Evolutionary conservation across 2,888 invertebrate genomes (phyloP), one percentile per base, ranked within the genome.

Genomic region (Lepidochrysops patricia): DNA sequence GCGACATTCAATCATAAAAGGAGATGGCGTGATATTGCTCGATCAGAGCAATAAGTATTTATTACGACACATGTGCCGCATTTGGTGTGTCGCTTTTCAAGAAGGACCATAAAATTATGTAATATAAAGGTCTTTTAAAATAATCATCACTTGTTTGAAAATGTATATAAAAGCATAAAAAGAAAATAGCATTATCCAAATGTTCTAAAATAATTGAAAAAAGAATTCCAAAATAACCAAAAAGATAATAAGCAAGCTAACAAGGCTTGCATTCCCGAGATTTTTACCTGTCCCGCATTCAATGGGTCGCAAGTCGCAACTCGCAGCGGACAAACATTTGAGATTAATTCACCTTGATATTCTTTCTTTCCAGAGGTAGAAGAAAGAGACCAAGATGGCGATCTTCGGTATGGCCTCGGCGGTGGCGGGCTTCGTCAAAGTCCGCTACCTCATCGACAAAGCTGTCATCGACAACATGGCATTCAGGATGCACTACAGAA

Each of bases 391-490:
- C 63, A 67, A 82, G 76, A 96, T 96, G 96, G 93, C 94, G 75
- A 91, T 96, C 67, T 93, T 95, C 77, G 95, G 95, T 66, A 91
- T 97, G 91, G 94, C 95, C 69, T 96, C 96, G 76, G 94, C 96
- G 70, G 94, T 97, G 71, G 96, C 96, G 91, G 95, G 96, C 88
- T 96, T 96, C 82, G 93, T 97, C 72, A 96, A 96, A 91, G 95
- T 96, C 80, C 94, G 96, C 81, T 95, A 94, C 91, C 91, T 96
- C 70, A 91, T 95, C 78, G 96, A 96, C 91, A 96, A 94, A 83
- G 96, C 96, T 64, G 91, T 95, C 70, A 96, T 96, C 74, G 96
- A 97, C 89, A 97, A 96, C 83, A 94, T 95, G 93, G 93, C 96
- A 63, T 97, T 97, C 87, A 91, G 96, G 72, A 94, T 95, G 79